A percentile compares a stretch with the other conserved stretches of the same genome.
Evolutionary conservation across 1,140 invertebrate species (phyloP).

Genomic region (Lepidurus couesii): DNA sequence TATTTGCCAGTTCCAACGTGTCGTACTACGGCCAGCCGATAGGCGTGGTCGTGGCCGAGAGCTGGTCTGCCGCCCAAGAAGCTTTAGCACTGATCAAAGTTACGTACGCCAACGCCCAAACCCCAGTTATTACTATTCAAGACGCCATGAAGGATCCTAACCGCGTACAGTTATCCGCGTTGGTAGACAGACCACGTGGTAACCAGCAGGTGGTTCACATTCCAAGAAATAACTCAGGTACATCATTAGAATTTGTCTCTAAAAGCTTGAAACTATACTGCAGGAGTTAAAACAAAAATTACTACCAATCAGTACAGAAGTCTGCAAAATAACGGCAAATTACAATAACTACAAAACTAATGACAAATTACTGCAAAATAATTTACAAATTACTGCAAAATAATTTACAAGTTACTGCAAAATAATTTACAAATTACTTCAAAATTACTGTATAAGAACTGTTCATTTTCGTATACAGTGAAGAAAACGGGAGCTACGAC

Average conservation of each 20-base stretch:
- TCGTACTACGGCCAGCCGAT: conserved; percentile 32
- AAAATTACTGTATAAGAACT: no score
- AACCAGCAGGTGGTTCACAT: neutral
- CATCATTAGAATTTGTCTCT: neutral
- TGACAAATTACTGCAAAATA: no score
- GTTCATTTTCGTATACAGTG: neutral
- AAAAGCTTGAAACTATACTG: no score
- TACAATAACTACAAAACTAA: neutral
- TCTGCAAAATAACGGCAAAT: neutral
- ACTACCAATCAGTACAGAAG: neutral
- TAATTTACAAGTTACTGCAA: no score
- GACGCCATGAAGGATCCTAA: conserved; percentile 25
- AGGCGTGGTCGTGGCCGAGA: conserved; percentile 24
- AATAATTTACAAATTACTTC: no score
- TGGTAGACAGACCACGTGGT: conserved; percentile 10
- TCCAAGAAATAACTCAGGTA: neutral
- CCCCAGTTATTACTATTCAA: conserved; percentile 24
- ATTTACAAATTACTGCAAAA: no score
- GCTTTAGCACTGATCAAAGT: conserved; percentile 39
- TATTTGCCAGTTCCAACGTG: conserved; percentile 33
- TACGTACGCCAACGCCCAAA: conserved; percentile 26
- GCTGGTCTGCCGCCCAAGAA: conserved; percentile 27
- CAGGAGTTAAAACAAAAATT: no score
- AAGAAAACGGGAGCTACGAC: neutral
- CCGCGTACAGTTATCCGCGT: neutral